Evolutionary conservation across 2,888 invertebrate species (phyloP).

Genomic region (Sminthurides aquaticus): DNA sequence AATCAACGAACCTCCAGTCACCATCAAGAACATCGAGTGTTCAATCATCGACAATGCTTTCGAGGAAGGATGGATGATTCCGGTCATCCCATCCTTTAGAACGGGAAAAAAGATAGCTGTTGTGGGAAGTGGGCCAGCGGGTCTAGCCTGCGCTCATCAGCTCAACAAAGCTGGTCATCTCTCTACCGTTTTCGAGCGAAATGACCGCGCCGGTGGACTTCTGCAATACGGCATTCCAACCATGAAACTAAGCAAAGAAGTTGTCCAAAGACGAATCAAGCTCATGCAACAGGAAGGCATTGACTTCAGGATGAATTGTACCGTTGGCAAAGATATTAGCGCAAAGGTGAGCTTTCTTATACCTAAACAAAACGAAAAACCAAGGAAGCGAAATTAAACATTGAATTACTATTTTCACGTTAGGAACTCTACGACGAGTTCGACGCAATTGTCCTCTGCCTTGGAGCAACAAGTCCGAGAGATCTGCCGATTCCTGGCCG

Average conservation of each 20-base stretch:
- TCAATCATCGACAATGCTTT: constrained; percentile 97
- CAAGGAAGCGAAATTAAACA: background rate
- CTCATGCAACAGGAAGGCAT: constrained; percentile 85
- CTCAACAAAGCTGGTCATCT: constrained; percentile 91
- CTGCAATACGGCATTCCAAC: constrained; percentile 97
- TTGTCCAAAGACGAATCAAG: constrained; percentile 79
- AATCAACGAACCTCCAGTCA: constrained; percentile 92
- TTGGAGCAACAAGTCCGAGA: constrained; percentile 94
- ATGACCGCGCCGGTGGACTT: constrained; percentile 89
- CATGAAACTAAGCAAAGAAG: constrained; percentile 93
- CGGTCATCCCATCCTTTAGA: constrained; percentile 60
- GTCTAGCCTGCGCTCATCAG: constrained; percentile 93
- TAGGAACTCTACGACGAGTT: constrained; percentile 51
- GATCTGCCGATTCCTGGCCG: constrained; percentile 78
- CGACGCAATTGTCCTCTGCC: constrained; percentile 81
- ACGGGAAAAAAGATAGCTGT: constrained; percentile 79
- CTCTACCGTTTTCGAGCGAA: constrained; percentile 95
- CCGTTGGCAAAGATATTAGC: constrained; percentile 84
- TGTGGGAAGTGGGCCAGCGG: constrained; percentile 84
- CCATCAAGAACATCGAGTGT: constrained; percentile 98
- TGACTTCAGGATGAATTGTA: constrained; percentile 75
- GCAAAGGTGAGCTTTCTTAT: constrained; percentile 53
- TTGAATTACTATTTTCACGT: background rate
- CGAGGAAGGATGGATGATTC: constrained; percentile 86
- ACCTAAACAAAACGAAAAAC: background rate